These are phyloP conservation scores for Cryptoprocta ferox DNA, from an alignment of 2,797 vertebrate genomes.

Conservation along the genomic window DNA sequence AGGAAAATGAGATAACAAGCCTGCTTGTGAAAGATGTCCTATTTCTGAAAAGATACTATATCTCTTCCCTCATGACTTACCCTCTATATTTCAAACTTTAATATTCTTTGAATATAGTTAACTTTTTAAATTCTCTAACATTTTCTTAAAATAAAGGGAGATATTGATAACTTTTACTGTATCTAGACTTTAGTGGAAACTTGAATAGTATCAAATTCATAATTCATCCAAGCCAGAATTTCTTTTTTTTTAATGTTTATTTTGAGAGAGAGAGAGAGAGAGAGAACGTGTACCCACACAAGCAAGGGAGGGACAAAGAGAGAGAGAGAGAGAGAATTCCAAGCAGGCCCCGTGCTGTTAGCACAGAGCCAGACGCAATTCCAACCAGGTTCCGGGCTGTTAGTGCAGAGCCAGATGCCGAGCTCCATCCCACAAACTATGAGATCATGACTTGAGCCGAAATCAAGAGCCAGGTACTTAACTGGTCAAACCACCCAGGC, in stretches of 20 bases:
- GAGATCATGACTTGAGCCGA: too few species aligned
- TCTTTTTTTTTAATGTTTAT: not conserved
- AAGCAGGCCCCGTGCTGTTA: too few species aligned
- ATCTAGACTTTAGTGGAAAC: not conserved
- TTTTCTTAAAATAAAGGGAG: constrained; percentile 4
- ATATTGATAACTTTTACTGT: not conserved
- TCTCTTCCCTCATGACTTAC: not conserved
- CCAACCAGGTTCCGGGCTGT: too few species aligned
- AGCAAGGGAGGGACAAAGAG: too few species aligned
- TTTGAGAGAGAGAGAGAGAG: too few species aligned
- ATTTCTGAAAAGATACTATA: not conserved
- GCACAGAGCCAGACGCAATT: too few species aligned
- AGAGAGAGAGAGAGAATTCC: too few species aligned
- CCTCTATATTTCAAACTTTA: not conserved
- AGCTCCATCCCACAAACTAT: too few species aligned
- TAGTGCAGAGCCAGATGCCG: too few species aligned
- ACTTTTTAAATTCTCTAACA: not conserved
- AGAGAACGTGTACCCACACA: too few species aligned
- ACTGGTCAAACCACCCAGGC: too few species aligned
- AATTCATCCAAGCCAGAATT: not conserved
- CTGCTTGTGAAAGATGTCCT: not conserved
- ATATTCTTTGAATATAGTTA: not conserved
- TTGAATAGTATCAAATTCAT: not conserved
- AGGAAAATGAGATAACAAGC: not conserved
- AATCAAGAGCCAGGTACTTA: too few species aligned